Evolutionary conservation across 1,140 invertebrate genomes (phyloP), one percentile per base, ranked within the genome.

Genomic region (Papilio helenus): DNA sequence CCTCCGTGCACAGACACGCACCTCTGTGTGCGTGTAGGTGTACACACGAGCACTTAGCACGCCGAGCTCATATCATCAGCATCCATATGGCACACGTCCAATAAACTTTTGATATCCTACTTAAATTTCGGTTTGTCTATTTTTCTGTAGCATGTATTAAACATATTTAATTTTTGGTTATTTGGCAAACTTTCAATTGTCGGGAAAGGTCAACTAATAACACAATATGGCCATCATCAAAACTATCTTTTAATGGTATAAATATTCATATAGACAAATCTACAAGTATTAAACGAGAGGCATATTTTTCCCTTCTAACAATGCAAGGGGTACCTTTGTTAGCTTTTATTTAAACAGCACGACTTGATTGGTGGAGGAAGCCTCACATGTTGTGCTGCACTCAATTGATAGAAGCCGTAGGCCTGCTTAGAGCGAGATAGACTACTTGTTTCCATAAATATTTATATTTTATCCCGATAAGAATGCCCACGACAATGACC

Each of bases 1-100:
- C 72, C 81, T 80, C 42, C 80, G 81, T 76, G 85, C 85, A 81
- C 81, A 84, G 58, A 61, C 51, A 39, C 73, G 71, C 58, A 61
- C 46, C 18, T 42, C 68, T n/a, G 26, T 68, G 49, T 18, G 73
- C 34, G 9, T 34, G 26, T 61, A 77, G 76, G 76, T 77, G 49
- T 58, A 39, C 12, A n/a, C 34, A 23, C 26, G 14, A 68, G 73
- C 76, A 20, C 76, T 61, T 58, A 77, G 51, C 18, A 39, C 76
- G n/a, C 76, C n/a, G 51, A 16, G 39, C 16, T 8, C 44, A 73
- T 26, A 73, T 49, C 34, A 39, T 39, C 23, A 16, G 16, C 72
- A 23, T 8, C 16, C 29, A 72, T 44, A 16, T 68, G 61, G 61
- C 61, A 68, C 23, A 68, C 26, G 26, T 29, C 61, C 61, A 68